These are phyloP conservation scores for Clarias pachynema DNA, from an alignment of 2,797 vertebrate species.

Conservation along the genomic window DNA sequence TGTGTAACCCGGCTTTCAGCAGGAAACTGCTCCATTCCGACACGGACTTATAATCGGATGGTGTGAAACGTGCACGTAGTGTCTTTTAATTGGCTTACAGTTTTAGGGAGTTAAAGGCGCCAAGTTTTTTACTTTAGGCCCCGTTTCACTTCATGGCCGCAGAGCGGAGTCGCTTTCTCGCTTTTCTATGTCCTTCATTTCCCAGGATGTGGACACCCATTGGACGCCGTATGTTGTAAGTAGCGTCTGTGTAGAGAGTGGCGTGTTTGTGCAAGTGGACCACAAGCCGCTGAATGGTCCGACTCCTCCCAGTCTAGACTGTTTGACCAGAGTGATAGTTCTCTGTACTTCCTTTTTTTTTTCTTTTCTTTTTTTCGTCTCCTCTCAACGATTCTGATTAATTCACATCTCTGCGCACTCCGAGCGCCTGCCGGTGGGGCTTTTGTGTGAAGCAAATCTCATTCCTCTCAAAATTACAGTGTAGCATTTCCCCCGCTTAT, in stretches of 20 bases:
- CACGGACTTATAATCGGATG: neutral
- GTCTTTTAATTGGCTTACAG: neutral
- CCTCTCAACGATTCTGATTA: slow-evolving; percentile 42
- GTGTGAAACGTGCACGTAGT: neutral
- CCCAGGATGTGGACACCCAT: neutral
- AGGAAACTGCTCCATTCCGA: neutral
- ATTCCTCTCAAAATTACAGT: slow-evolving; percentile 67
- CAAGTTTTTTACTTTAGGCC: neutral
- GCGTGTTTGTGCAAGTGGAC: slow-evolving; percentile 44
- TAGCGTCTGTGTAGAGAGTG: slow-evolving; percentile 4
- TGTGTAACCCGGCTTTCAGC: neutral
- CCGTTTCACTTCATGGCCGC: neutral
- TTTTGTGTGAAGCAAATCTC: slow-evolving; percentile 48
- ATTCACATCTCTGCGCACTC: slow-evolving; percentile 43
- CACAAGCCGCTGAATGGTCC: slow-evolving; percentile 65
- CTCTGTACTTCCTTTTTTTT: slow-evolving; percentile 31
- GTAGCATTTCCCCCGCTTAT: slow-evolving; percentile 64
- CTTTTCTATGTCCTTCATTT: neutral
- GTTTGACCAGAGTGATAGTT: slow-evolving; percentile 56
- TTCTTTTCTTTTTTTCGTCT: slow-evolving; percentile 14
- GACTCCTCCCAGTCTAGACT: slow-evolving; percentile 77
- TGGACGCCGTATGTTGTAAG: neutral
- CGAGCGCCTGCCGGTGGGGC: slow-evolving; percentile 39
- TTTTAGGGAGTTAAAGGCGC: neutral
- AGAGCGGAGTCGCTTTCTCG: neutral